Conservation (phyloP, 2,113 vertebrate species). For the Xyrauchen texanus region DNA sequence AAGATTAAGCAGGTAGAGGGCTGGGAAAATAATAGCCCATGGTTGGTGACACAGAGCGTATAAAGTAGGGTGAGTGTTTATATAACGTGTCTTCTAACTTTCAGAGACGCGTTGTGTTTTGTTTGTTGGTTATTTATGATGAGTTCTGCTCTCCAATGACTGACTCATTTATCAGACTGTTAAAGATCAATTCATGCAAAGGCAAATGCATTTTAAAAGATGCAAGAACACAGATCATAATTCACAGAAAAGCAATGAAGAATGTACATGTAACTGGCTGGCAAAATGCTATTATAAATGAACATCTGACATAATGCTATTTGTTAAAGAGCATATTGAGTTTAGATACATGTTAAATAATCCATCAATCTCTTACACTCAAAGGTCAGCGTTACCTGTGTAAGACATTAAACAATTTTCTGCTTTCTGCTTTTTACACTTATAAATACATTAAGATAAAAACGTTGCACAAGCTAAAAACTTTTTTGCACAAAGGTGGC, state of each 20-base stretch:
- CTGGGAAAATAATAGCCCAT: conserved; percentile 74
- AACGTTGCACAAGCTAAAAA: neutral
- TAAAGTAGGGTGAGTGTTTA: conserved; percentile 65
- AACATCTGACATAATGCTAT: conserved; percentile 58
- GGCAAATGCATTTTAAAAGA: conserved; percentile 37
- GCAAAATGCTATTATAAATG: conserved; percentile 68
- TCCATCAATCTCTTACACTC: conserved; percentile 1
- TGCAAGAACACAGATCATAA: conserved; percentile 68
- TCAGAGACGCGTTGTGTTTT: conserved; percentile 76
- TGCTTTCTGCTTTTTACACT: neutral
- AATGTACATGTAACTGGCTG: conserved; percentile 15
- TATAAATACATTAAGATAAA: neutral
- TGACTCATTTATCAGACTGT: conserved; percentile 88
- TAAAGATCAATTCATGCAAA: conserved; percentile 84
- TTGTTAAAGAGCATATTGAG: conserved; percentile 36
- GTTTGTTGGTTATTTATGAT: conserved; percentile 88
- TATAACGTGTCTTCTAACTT: conserved; percentile 81
- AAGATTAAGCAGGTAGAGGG: conserved; percentile 72
- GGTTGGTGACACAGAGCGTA: conserved; percentile 62
- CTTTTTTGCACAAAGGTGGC: neutral
- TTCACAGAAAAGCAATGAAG: conserved; percentile 74
- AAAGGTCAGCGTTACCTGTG: neutral
- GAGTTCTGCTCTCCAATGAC: conserved; percentile 76
- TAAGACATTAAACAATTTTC: neutral
- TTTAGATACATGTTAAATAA: conserved; percentile 27